A percentile compares a stretch with the other conserved stretches of the same genome.
phyloP scores from a whole-genome alignment of 2,888 invertebrate species.

The Aelia acuminata region DNA sequence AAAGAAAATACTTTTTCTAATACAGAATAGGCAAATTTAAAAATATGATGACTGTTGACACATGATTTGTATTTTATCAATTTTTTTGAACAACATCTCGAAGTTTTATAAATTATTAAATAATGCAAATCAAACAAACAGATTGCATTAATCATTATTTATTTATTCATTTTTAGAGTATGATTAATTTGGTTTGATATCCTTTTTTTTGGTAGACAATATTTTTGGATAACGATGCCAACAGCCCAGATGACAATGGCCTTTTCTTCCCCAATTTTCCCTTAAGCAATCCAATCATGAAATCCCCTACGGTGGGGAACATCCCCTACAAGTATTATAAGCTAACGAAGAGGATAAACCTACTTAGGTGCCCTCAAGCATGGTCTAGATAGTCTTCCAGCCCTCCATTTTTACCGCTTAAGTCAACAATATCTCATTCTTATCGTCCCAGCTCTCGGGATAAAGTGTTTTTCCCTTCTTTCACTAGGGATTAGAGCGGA shows the following conservation, averaged over 20 bases:
- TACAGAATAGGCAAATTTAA: no score
- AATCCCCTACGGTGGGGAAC: not conserved
- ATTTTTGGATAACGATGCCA: not conserved
- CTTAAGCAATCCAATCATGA: conserved; percentile 31
- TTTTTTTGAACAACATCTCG: no score
- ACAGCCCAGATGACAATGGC: not conserved
- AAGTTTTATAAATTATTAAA: no score
- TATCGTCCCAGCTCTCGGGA: not conserved
- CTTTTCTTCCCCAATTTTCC: conserved; percentile 4
- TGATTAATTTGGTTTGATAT: not conserved
- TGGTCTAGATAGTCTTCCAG: not conserved
- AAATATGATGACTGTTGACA: no score
- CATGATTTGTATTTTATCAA: no score
- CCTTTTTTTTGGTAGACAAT: not conserved
- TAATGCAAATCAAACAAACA: no score
- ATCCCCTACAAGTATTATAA: not conserved
- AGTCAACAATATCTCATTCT: conserved; percentile 24
- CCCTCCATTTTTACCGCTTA: not conserved
- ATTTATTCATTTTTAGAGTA: no score
- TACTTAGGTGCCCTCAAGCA: not conserved
- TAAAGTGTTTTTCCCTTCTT: not conserved
- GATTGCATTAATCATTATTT: no score
- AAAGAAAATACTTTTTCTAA: no score
- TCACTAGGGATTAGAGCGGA: not conserved
- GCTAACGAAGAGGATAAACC: conserved; percentile 35